Evolutionary conservation across 1,140 invertebrate genomes (phyloP).

Genomic region (Limonius californicus): DNA sequence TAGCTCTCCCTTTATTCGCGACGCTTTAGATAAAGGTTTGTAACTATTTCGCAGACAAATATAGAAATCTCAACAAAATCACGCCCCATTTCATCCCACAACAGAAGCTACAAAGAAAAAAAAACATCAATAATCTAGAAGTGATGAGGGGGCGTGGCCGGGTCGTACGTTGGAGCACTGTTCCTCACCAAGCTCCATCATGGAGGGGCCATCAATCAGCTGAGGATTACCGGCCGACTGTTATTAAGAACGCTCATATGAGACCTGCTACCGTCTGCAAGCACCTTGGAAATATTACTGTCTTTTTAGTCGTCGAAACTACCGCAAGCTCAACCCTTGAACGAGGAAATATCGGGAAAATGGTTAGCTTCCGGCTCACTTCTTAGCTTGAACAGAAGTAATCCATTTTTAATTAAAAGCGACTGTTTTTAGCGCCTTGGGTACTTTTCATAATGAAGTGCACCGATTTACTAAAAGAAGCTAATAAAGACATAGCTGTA

Average conservation of each 20-base stretch:
- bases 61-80: conserved; percentile 28
- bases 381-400: conserved; percentile 21
- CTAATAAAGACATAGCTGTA: too few species aligned
- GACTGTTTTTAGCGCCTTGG: not conserved
- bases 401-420: conserved; percentile 26
- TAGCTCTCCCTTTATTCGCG: not conserved
- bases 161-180: conserved; percentile 23
- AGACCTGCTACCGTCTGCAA: conserved; percentile 29
- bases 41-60: not conserved
- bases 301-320: conserved; percentile 25
- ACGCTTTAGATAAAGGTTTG: not conserved
- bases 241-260: conserved; percentile 42
- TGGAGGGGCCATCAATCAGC: conserved; percentile 41
- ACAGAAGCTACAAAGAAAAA: conserved; percentile 24
- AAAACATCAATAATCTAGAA: conserved; percentile 34
- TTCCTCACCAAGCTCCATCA: conserved; percentile 30
- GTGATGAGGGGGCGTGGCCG: conserved; percentile 34
- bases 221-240: conserved; percentile 39
- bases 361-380: conserved; percentile 20
- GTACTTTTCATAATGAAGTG: not conserved
- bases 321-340: conserved; percentile 26
- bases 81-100: conserved; percentile 25
- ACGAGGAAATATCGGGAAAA: conserved; percentile 22
- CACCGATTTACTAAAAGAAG: too few species aligned
- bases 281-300: conserved; percentile 35